phyloP scores from a whole-genome alignment of 2,797 vertebrate species.

The Margarornis squamiger region DNA sequence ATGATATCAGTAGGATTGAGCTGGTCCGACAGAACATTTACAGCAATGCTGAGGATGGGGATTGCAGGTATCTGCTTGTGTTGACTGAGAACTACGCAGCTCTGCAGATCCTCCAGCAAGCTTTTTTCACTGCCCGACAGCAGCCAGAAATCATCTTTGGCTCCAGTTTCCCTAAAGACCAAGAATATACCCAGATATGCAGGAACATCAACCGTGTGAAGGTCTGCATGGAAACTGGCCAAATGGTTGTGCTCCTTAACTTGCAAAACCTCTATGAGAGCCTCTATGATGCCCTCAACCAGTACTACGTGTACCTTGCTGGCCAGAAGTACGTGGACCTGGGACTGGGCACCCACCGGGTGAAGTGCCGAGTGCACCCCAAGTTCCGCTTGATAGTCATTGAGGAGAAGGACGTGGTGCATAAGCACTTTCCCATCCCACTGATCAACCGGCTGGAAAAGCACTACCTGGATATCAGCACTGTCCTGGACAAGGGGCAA shows the following conservation, averaged over 20 bases:
- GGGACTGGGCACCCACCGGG: slow-evolving; percentile 94
- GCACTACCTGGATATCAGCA: slow-evolving; percentile 92
- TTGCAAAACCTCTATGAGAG: slow-evolving; percentile 97
- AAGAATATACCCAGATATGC: slow-evolving; percentile 96
- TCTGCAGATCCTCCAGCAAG: slow-evolving; percentile 90
- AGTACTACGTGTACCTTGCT: slow-evolving; percentile 93
- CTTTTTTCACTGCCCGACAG: slow-evolving; percentile 75
- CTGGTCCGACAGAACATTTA: slow-evolving; percentile 87
- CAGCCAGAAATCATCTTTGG: slow-evolving; percentile 96
- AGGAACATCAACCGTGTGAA: slow-evolving; percentile 95
- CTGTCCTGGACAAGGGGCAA: slow-evolving; percentile 83
- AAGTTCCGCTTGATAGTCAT: slow-evolving; percentile 91
- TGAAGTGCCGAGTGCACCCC: slow-evolving; percentile 94
- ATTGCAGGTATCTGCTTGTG: slow-evolving; percentile 91
- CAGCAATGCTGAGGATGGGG: slow-evolving; percentile 79
- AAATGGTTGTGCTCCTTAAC: slow-evolving; percentile 91
- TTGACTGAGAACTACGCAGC: slow-evolving; percentile 93
- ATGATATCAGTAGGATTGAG: slow-evolving; percentile 78
- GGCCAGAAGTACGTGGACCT: slow-evolving; percentile 96
- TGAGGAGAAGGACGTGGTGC: slow-evolving; percentile 93
- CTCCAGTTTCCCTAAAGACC: slow-evolving; percentile 95
- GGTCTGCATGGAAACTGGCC: slow-evolving; percentile 96
- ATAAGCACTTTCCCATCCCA: slow-evolving; percentile 92
- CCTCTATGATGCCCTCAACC: slow-evolving; percentile 96
- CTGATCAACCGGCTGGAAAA: slow-evolving; percentile 97